phyloP scores from a whole-genome alignment of 2,113 vertebrate species.

The Micronycteris hirsuta region DNA sequence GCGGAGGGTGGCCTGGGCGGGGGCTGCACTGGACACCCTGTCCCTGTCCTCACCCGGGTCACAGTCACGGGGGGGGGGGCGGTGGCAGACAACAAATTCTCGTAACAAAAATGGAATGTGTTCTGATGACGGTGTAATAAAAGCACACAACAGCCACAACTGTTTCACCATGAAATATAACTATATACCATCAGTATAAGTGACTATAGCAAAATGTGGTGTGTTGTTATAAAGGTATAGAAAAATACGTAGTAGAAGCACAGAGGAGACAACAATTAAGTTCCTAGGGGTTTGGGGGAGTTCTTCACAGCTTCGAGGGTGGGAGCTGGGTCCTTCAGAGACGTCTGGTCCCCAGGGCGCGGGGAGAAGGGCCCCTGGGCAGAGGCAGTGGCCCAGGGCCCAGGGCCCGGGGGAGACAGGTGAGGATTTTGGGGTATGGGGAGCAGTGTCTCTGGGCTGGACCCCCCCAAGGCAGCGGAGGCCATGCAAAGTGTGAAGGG shows the following conservation, averaged over 20 bases:
- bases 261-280: rapidly evolving
- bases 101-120: rapidly evolving
- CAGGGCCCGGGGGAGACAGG: neutral
- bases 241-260: rapidly evolving
- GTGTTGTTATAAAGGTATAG: rapidly evolving
- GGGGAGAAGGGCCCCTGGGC: neutral
- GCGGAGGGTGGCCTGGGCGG: rapidly evolving
- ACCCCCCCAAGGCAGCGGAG: rapidly evolving
- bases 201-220: rapidly evolving
- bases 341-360: rapidly evolving
- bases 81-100: neutral
- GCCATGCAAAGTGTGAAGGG: rapidly evolving
- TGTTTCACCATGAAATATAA: neutral
- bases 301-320: neutral
- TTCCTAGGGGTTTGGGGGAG: neutral
- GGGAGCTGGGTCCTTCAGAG: neutral
- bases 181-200: rapidly evolving
- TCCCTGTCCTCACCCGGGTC: neutral
- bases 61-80: neutral
- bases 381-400: rapidly evolving
- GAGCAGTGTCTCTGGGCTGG: rapidly evolving
- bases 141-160: rapidly evolving
- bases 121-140: rapidly evolving
- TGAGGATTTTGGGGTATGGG: rapidly evolving
- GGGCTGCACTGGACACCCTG: rapidly evolving